A percentile compares a stretch with the other conserved stretches of the same genome.
Conservation (phyloP, 1,140 invertebrate genomes). For the Drosophila rhopaloa region DNA sequence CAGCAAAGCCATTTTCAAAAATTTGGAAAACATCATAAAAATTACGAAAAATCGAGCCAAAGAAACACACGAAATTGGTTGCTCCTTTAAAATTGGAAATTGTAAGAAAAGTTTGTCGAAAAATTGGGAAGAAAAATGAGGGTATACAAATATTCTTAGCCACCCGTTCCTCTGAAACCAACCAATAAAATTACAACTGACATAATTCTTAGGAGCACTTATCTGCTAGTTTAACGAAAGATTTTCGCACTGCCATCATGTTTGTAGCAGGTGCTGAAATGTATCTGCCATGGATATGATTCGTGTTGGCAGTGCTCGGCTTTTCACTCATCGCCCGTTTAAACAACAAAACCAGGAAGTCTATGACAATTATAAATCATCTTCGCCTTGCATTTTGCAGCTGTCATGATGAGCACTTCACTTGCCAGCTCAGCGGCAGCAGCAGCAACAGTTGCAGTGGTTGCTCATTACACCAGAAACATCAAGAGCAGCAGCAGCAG, state of each 20-base stretch:
- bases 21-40: too few relatives aligned
- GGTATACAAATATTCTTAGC: too few relatives aligned
- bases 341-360: slow-evolving; percentile 74
- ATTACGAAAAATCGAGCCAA: too few relatives aligned
- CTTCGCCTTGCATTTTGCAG: slow-evolving; percentile 66
- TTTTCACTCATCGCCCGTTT: slow-evolving; percentile 55
- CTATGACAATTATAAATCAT: slow-evolving; percentile 82
- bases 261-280: slow-evolving; percentile 56
- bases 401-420: slow-evolving; percentile 79
- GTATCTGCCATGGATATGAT: slow-evolving; percentile 58
- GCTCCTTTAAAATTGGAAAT: too few relatives aligned
- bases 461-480: slow-evolving; percentile 65
- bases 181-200: too few relatives aligned
- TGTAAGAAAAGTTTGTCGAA: too few relatives aligned
- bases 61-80: too few relatives aligned
- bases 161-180: too few relatives aligned
- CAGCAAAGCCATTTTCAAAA: too few relatives aligned
- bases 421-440: slow-evolving; percentile 58
- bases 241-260: neutral
- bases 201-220: too few relatives aligned
- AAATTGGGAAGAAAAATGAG: too few relatives aligned
- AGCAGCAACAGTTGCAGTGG: slow-evolving; percentile 38
- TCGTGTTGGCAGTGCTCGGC: slow-evolving; percentile 47
- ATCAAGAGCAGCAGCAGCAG: slow-evolving; percentile 44
- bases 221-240: neutral